Evolutionary conservation across 2,797 vertebrate species (phyloP).

Genomic region (Melanotaenia nigrans): DNA sequence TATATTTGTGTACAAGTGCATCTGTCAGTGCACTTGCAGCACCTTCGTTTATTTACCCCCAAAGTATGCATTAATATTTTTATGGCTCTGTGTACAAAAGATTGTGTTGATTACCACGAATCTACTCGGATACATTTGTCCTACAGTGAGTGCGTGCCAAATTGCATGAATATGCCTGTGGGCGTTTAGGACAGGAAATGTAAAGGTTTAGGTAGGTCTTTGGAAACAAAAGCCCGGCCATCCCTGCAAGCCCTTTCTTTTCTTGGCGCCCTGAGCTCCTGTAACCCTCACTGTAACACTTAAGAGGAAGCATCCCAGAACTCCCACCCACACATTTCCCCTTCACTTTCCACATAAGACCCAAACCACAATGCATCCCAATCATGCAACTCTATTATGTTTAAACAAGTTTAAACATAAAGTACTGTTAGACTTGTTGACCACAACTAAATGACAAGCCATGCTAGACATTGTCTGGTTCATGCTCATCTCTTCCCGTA

Average conservation of each 20-base stretch:
- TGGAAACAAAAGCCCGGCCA: conserved; percentile 78
- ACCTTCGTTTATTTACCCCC: conserved; percentile 23
- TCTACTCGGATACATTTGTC: conserved; percentile 47
- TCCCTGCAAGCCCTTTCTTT: conserved; percentile 71
- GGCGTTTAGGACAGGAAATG: conserved; percentile 74
- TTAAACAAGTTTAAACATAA: conserved; percentile 10
- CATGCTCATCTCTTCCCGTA: background rate
- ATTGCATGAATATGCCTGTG: conserved; percentile 57
- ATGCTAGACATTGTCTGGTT: conserved; percentile 28
- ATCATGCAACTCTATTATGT: background rate
- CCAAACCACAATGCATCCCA: conserved; percentile 29
- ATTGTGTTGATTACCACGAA: conserved; percentile 62
- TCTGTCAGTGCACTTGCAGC: conserved; percentile 3
- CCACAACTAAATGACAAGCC: conserved; percentile 23
- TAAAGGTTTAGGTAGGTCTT: conserved; percentile 75
- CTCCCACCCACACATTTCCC: conserved; percentile 57
- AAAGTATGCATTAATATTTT: conserved; percentile 38
- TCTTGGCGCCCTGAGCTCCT: conserved; percentile 64
- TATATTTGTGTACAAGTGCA: conserved; percentile 22
- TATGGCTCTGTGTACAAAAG: conserved; percentile 58
- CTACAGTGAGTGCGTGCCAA: conserved; percentile 55
- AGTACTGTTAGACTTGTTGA: conserved; percentile 15
- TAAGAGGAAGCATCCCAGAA: conserved; percentile 76
- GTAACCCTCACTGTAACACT: conserved; percentile 69
- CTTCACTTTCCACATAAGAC: conserved; percentile 48